Evolutionary conservation across 2,888 invertebrate genomes (phyloP).

Genomic region (Macaria notata): DNA sequence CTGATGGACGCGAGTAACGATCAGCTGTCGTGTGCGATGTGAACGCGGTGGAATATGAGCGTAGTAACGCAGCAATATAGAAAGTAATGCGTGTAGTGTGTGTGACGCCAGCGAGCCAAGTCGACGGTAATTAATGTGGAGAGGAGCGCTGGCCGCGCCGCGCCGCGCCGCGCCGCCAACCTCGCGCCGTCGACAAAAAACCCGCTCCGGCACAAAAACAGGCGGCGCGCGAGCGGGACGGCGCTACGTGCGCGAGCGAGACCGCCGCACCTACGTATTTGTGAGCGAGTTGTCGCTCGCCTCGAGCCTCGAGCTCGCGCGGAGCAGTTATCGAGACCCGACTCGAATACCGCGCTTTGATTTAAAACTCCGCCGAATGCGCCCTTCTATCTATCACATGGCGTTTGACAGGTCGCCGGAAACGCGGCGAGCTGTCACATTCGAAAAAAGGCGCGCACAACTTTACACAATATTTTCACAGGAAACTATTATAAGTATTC

Average conservation of each 20-base stretch:
- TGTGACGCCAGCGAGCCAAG: conserved; percentile 61
- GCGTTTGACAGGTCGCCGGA: conserved; percentile 81
- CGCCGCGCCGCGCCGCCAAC: conserved; percentile 65
- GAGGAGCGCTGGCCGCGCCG: conserved; percentile 51
- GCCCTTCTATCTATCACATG: conserved; percentile 83
- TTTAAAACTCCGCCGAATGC: conserved; percentile 78
- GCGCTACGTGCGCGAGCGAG: conserved; percentile 53
- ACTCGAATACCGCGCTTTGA: conserved; percentile 75
- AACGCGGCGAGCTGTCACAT: conserved; percentile 74
- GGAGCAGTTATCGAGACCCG: conserved; percentile 72
- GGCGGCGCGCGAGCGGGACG: conserved; percentile 65
- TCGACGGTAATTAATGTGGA: conserved; percentile 78
- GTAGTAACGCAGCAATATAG: conserved; percentile 65
- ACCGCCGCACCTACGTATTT: conserved; percentile 68
- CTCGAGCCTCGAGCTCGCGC: conserved; percentile 70
- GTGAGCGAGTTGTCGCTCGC: conserved; percentile 76
- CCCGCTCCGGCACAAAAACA: conserved; percentile 81
- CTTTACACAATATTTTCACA: conserved; percentile 41
- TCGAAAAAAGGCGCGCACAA: conserved; percentile 73
- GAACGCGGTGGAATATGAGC: conserved; percentile 44
- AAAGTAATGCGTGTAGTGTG: conserved; percentile 76
- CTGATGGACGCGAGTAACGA: not conserved
- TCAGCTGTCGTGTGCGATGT: conserved; percentile 24
- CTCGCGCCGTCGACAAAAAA: conserved; percentile 74
- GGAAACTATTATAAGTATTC: conserved; percentile 24